Evolutionary conservation across 2,888 invertebrate genomes (phyloP).

Genomic region (Strigamia maritima): DNA sequence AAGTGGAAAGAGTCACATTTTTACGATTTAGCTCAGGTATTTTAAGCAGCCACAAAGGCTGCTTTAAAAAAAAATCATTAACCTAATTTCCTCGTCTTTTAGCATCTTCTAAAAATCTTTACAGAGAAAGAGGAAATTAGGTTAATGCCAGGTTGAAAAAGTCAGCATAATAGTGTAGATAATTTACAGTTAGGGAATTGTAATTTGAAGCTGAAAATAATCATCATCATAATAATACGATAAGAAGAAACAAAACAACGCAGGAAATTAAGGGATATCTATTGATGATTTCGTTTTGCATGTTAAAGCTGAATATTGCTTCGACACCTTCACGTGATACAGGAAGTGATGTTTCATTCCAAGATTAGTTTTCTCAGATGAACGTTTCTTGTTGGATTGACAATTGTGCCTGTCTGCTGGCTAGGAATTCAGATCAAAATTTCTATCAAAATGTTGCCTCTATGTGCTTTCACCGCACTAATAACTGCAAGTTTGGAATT

Average conservation of each 20-base stretch:
- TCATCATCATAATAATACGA: background rate
- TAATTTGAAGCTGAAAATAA: background rate
- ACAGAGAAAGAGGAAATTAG: background rate
- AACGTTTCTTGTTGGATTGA: background rate
- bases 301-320: background rate
- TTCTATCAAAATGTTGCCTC: background rate
- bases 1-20: background rate
- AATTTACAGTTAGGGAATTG: background rate
- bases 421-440: background rate
- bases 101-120: background rate
- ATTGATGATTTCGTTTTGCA: background rate
- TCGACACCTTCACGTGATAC: background rate
- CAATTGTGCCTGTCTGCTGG: background rate
- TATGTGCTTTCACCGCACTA: background rate
- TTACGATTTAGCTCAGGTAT: background rate
- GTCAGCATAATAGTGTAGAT: background rate
- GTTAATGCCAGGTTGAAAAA: background rate
- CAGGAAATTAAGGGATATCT: background rate
- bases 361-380: background rate
- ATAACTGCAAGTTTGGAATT: background rate
- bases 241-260: background rate
- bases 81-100: background rate
- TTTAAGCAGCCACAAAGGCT: background rate
- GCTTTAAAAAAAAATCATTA: constrained; percentile 8
- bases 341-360: background rate